Conservation (phyloP, 2,888 invertebrate species). For the Mythimna pallens region DNA sequence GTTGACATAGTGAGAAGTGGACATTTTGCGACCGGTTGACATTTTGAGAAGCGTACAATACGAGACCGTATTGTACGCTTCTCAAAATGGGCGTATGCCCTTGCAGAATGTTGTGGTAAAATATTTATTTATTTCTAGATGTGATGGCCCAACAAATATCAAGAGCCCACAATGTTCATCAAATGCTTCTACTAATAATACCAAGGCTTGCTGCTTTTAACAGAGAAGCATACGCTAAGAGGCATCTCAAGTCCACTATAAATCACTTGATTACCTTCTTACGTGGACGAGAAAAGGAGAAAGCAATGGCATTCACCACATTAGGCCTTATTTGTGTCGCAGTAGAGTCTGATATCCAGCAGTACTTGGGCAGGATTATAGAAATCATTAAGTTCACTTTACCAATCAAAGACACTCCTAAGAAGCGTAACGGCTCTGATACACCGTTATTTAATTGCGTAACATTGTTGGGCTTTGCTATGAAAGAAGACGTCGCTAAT, state of each 20-base stretch:
- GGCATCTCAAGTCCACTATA: conserved; percentile 94
- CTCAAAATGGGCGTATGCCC: no score
- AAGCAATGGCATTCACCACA: conserved; percentile 96
- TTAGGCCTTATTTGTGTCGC: conserved; percentile 98
- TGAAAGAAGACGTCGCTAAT: conserved; percentile 94
- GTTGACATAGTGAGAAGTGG: no score
- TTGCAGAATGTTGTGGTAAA: neutral
- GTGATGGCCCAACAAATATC: conserved; percentile 96
- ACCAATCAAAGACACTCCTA: conserved; percentile 94
- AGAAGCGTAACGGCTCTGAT: conserved; percentile 94
- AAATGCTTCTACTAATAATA: conserved; percentile 95
- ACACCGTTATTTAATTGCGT: conserved; percentile 98
- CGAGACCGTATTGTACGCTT: no score
- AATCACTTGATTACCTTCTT: conserved; percentile 94
- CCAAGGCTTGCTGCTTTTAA: conserved; percentile 98
- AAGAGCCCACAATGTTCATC: conserved; percentile 95
- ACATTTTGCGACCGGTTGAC: no score
- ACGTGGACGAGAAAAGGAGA: conserved; percentile 95
- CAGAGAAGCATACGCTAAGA: conserved; percentile 94
- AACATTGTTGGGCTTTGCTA: conserved; percentile 97
- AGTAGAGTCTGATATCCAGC: conserved; percentile 95
- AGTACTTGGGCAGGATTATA: conserved; percentile 95
- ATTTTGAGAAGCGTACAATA: no score
- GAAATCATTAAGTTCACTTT: conserved; percentile 94
- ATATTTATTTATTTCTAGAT: conserved; percentile 83